Conservation (phyloP, 2,888 invertebrate genomes). For the Synanthedon tipuliformis region DNA sequence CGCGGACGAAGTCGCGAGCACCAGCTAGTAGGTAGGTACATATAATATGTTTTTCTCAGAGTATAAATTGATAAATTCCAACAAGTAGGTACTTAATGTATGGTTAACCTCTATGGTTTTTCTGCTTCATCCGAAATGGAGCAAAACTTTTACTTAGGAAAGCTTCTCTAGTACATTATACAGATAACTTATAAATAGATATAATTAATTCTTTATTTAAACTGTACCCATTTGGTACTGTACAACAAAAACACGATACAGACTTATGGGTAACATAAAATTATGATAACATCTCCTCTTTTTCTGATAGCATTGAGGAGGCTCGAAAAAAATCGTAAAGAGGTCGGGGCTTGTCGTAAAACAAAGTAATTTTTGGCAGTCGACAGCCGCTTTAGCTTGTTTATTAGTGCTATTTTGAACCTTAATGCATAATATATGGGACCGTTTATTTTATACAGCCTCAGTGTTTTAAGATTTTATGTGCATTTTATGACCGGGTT, state of each 20-base stretch:
- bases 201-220: no score
- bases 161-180: no score
- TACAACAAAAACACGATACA: neutral
- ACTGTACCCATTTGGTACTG: no score
- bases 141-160: no score
- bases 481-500: neutral
- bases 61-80: no score
- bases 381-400: neutral
- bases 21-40: no score
- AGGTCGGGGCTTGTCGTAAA: slow-evolving; percentile 1
- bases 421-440: neutral
- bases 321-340: slow-evolving; percentile 6
- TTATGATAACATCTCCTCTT: neutral
- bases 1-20: no score
- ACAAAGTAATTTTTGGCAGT: slow-evolving; percentile 5
- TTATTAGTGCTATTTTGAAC: neutral
- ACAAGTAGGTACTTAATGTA: no score
- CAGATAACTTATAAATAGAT: no score
- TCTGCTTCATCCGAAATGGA: neutral
- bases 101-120: no score
- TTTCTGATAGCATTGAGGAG: neutral
- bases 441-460: neutral
- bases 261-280: slow-evolving; percentile 3
- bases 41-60: no score
- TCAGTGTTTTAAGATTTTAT: neutral